Conservation (phyloP, 92 coral and sea anemone species). For the Zoanthus sansibaricus region DNA sequence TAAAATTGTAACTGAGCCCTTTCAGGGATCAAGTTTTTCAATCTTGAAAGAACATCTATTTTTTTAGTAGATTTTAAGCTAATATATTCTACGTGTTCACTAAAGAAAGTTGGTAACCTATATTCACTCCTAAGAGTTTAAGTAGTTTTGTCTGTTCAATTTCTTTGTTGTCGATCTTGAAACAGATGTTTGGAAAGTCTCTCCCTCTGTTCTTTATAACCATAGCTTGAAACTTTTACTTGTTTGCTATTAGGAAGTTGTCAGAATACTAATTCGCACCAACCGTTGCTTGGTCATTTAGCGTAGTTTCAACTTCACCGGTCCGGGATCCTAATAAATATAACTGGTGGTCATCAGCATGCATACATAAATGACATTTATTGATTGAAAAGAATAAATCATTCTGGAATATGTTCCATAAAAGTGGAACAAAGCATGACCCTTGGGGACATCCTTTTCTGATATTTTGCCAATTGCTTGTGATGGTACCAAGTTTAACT, state of each 20-base stretch:
- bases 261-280: background rate
- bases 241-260: background rate
- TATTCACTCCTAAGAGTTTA: conserved; percentile 29
- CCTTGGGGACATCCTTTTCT: conserved; percentile 54
- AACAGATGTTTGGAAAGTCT: conserved; percentile 6
- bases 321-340: background rate
- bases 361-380: conserved; percentile 13
- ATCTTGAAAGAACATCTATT: no score
- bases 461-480: conserved; percentile 13
- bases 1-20: background rate
- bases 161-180: conserved; percentile 37
- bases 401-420: conserved; percentile 52
- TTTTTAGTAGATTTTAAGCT: background rate
- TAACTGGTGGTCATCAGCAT: conserved; percentile 39
- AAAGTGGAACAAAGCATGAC: conserved; percentile 34
- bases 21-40: no score
- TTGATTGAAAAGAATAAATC: conserved; percentile 31
- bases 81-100: background rate
- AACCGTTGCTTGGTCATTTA: no score
- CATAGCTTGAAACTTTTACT: no score
- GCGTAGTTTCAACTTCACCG: no score
- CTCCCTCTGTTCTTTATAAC: background rate
- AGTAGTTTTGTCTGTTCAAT: conserved; percentile 41
- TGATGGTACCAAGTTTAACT: background rate
- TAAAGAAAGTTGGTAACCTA: conserved; percentile 5